Evolutionary conservation across 2,888 invertebrate genomes (phyloP), one percentile per base, ranked within the genome.

Genomic region (Cyaniris semiargus): DNA sequence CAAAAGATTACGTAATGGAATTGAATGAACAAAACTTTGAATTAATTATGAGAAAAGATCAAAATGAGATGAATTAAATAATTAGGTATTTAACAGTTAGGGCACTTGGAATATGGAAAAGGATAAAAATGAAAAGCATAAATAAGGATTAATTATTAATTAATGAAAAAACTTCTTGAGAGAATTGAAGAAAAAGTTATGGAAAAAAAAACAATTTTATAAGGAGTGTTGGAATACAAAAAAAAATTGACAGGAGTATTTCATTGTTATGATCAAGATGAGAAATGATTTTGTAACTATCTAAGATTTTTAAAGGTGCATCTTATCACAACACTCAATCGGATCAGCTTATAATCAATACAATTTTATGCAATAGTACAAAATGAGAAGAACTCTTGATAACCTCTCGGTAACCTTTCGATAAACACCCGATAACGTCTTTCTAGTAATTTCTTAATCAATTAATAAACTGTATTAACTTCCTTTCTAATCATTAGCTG

Each of bases 401-500:
- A 60, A 60, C 7, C 18, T 56, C 6, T 2, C 8, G 60, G 23
- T 60, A 60, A 60, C n/a, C n/a, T 58, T 21, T n/a, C 21, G 58
- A 58, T 58, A 58, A 58, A 21, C 60, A 8, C 13, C 10, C 13
- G 60, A 60, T 60, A 60, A 60, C 23, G 10, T 23, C 13, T 23
- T 60, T 23, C 60, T 60, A 60, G 10, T 23, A 23, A 60, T 23
- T 60, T 60, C 60, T 60, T 60, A 60, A 60, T 60, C 60, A 60
- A 60, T 60, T 13, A 60, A 60, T 66, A 31, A 66, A 27, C 27
- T 66, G 6, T 66, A 27, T 66, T 66, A 66, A 18, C 18, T 31
- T 66, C 66, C 66, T 66, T 66, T 66, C 66, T 66, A 66, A 66
- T 66, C 27, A 66, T 66, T 66, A 72, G 44, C 21, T 8, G 44